Percentiles rank a stretch among this genome's conserved stretches.
Evolutionary conservation across 2,888 invertebrate species (phyloP).

Genomic region (Tenthredo distinguenda): DNA sequence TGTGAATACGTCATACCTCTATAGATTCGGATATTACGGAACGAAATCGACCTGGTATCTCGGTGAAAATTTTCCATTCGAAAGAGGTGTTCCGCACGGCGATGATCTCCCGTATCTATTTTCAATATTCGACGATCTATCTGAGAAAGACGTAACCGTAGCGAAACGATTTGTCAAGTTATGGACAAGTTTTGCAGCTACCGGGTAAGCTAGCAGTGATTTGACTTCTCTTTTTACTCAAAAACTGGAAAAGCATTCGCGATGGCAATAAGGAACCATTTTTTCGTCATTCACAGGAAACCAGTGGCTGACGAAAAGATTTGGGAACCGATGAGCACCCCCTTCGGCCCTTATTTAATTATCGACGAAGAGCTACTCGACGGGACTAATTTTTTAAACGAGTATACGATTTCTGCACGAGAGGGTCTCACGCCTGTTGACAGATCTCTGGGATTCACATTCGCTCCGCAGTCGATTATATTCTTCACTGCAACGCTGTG

Average conservation of each 20-base stretch:
- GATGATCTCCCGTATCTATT: conserved; percentile 43
- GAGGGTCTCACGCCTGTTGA: conserved; percentile 26
- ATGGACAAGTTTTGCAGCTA: conserved; percentile 62
- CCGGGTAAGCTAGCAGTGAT: conserved; percentile 60
- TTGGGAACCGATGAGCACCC: conserved; percentile 41
- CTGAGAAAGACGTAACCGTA: background rate
- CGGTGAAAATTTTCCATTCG: background rate
- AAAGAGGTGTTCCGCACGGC: conserved; percentile 6
- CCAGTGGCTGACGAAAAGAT: conserved; percentile 16
- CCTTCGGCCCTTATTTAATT: conserved; percentile 36
- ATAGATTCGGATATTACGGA: conserved; percentile 38
- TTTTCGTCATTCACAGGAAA: background rate
- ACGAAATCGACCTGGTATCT: background rate
- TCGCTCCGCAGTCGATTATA: background rate
- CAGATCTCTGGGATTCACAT: background rate
- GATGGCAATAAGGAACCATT: background rate
- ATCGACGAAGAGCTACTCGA: conserved; percentile 11
- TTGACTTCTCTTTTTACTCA: background rate
- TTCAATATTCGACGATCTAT: background rate
- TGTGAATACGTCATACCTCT: conserved; percentile 30
- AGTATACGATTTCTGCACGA: conserved; percentile 5
- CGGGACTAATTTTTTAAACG: conserved; percentile 38
- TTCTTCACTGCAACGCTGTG: background rate
- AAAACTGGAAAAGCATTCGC: background rate
- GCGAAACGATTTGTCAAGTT: conserved; percentile 30